Percentiles rank a stretch among this genome's conserved stretches.
Conservation (phyloP, 2,113 vertebrate species). For the Dryoscopus gambensis region DNA sequence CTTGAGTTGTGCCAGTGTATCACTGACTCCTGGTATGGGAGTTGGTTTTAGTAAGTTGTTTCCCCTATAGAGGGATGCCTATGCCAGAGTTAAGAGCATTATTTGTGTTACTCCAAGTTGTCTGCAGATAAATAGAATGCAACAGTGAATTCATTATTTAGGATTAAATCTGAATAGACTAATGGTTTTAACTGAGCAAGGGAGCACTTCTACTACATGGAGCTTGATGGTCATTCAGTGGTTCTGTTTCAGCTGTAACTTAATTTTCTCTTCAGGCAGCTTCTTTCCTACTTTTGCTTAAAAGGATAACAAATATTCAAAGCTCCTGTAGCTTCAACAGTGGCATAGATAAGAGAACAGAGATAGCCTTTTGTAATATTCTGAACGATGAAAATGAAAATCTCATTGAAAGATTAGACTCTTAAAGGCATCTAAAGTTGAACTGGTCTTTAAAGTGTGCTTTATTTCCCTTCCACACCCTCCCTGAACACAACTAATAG, state of each 20-base stretch:
- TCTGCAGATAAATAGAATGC: not conserved
- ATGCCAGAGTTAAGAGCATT: not conserved
- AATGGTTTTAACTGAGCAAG: not conserved
- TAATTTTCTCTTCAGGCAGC: not conserved
- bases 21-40: not conserved
- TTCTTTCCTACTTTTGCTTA: not conserved
- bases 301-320: not conserved
- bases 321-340: not conserved
- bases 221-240: not conserved
- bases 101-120: not conserved
- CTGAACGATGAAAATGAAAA: not conserved
- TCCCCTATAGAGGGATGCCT: not conserved
- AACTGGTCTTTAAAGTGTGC: not conserved
- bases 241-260: not conserved
- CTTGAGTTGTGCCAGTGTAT: not conserved
- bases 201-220: not conserved
- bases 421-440: not conserved
- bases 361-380: not conserved
- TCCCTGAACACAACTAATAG: not conserved
- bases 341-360: not conserved
- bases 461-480: not conserved
- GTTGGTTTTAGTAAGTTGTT: not conserved
- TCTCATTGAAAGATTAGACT: not conserved
- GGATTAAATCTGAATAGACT: not conserved
- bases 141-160: not conserved